Evolutionary conservation across 2,113 vertebrate genomes (phyloP).

Genomic region (Cavia porcellus): DNA sequence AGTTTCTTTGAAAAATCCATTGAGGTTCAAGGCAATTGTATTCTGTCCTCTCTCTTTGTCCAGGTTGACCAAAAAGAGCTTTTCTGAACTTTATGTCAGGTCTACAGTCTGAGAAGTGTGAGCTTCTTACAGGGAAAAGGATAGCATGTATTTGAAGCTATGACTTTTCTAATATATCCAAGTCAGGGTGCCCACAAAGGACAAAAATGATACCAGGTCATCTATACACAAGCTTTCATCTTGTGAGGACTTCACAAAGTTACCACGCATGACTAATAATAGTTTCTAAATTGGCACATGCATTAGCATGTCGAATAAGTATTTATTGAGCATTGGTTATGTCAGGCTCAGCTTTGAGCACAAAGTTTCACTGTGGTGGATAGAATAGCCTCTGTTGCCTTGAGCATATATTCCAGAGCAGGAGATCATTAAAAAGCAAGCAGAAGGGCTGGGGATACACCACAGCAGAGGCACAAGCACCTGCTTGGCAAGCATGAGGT

Average conservation of each 20-base stretch:
- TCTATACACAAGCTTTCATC: not conserved
- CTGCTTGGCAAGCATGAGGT: too few relatives aligned
- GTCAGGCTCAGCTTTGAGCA: not conserved
- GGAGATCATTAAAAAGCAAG: not conserved
- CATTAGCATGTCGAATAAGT: too few relatives aligned
- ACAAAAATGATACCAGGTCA: too few relatives aligned
- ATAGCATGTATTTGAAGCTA: not conserved
- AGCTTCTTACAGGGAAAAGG: not conserved
- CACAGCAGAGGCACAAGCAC: too few relatives aligned
- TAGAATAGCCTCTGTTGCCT: not conserved
- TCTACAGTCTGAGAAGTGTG: not conserved
- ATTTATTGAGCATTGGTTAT: not conserved
- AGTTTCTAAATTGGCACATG: not conserved
- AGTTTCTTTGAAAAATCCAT: not conserved
- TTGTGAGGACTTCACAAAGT: not conserved
- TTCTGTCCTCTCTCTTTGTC: not conserved
- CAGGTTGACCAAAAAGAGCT: not conserved
- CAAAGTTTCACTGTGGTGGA: too few relatives aligned
- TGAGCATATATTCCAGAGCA: not conserved
- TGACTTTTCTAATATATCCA: not conserved
- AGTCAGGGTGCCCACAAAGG: not conserved
- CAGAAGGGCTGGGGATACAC: not conserved
- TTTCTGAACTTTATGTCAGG: not conserved
- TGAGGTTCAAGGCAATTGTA: not conserved
- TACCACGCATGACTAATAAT: not conserved